Evolutionary conservation across 1,140 invertebrate genomes (phyloP).

Genomic region (Papilio xuthus): DNA sequence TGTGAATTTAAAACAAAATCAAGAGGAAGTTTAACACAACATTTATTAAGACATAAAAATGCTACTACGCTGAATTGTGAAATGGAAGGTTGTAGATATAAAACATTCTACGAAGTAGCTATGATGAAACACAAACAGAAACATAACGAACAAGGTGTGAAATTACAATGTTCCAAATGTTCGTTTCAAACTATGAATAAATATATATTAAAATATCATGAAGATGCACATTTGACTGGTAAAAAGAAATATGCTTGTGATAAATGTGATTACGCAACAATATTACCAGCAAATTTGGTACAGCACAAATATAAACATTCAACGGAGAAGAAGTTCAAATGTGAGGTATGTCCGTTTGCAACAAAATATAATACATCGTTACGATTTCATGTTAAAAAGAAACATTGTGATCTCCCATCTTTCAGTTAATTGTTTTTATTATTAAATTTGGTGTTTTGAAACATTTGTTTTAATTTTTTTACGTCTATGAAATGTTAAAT

Average conservation of each 20-base stretch:
- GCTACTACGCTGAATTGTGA: constrained; percentile 68
- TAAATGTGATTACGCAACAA: constrained; percentile 73
- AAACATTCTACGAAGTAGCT: constrained; percentile 69
- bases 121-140: constrained; percentile 72
- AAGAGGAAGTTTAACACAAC: constrained; percentile 68
- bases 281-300: constrained; percentile 69
- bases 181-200: constrained; percentile 76
- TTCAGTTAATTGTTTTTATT: constrained; percentile 63
- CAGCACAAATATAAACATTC: constrained; percentile 78
- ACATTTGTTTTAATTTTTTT: constrained; percentile 33
- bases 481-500: too few species aligned
- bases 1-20: constrained; percentile 66
- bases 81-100: constrained; percentile 63
- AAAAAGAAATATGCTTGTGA: constrained; percentile 71
- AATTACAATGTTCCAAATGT: constrained; percentile 68
- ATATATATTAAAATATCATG: constrained; percentile 73
- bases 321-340: constrained; percentile 71
- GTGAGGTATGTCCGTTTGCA: constrained; percentile 75
- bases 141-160: constrained; percentile 65
- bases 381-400: constrained; percentile 75
- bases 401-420: constrained; percentile 76
- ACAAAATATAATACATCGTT: constrained; percentile 77
- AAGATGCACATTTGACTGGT: constrained; percentile 71
- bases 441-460: constrained; percentile 64
- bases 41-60: constrained; percentile 70